A percentile compares a stretch with the other conserved stretches of the same genome.
phyloP scores from a whole-genome alignment of 2,113 vertebrate genomes.

The Nothobranchius furzeri region DNA sequence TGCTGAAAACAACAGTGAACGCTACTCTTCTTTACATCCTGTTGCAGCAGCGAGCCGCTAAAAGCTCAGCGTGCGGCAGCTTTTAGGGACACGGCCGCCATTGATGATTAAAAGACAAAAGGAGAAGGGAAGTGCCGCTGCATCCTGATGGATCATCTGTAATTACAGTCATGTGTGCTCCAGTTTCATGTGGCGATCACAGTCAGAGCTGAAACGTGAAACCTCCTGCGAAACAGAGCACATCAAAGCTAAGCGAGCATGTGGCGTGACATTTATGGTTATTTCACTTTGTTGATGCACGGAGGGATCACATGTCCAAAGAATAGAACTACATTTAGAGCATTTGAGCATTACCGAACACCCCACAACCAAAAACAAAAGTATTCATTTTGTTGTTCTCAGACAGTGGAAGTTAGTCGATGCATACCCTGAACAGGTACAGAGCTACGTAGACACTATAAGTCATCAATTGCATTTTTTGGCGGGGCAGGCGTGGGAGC shows the following conservation, averaged over 20 bases:
- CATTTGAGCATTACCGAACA: background rate
- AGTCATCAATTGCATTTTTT: too few relatives aligned
- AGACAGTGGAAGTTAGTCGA: too few relatives aligned
- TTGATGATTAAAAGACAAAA: conserved; percentile 17
- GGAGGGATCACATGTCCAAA: background rate
- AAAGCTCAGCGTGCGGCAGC: conserved; percentile 9
- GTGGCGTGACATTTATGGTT: background rate
- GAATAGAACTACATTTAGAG: background rate
- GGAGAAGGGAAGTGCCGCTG: background rate
- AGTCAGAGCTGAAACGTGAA: conserved; percentile 5
- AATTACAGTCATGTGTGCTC: background rate
- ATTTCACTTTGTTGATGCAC: background rate
- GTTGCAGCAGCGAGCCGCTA: conserved; percentile 21
- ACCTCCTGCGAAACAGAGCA: background rate
- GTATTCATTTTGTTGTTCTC: too few relatives aligned
- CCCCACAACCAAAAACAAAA: too few relatives aligned
- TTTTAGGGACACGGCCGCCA: background rate
- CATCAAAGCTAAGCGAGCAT: conserved; percentile 3
- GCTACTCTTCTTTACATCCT: background rate
- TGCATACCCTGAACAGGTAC: too few relatives aligned
- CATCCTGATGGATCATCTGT: conserved; percentile 5
- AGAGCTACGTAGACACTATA: too few relatives aligned
- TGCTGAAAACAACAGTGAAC: conserved; percentile 26
- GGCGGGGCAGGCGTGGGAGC: too few relatives aligned
- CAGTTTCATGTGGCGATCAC: conserved; percentile 12